Percentiles rank a stretch among this genome's conserved stretches.
Conservation (phyloP, 2,888 invertebrate genomes). For the Clusia tigrina region DNA sequence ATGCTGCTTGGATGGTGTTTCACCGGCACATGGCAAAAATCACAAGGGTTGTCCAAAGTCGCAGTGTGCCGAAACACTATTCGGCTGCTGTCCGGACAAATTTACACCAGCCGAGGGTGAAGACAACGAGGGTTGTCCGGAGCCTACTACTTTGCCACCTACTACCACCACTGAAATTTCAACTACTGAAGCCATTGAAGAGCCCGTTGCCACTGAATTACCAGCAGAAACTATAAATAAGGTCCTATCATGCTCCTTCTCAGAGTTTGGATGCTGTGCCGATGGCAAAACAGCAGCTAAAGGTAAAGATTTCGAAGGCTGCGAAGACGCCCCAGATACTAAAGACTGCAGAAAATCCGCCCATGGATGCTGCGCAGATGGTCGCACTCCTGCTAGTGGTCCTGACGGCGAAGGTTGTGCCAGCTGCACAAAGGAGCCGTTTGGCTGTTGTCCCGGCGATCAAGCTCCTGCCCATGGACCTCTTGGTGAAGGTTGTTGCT, state of each 20-base stretch:
- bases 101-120: constrained; percentile 81
- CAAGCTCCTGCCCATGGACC: constrained; percentile 86
- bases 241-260: constrained; percentile 63
- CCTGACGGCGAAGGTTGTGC: constrained; percentile 78
- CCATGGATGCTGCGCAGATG: constrained; percentile 82
- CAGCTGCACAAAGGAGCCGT: constrained; percentile 73
- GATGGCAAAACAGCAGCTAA: constrained; percentile 73
- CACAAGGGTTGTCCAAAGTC: constrained; percentile 79
- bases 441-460: constrained; percentile 89
- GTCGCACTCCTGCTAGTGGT: constrained; percentile 72
- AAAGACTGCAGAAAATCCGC: constrained; percentile 67
- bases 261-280: constrained; percentile 73
- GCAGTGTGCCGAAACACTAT: constrained; percentile 79
- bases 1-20: constrained; percentile 85
- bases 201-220: constrained; percentile 34
- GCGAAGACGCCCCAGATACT: constrained; percentile 41
- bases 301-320: constrained; percentile 66
- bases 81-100: constrained; percentile 87
- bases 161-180: constrained; percentile 46
- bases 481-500: constrained; percentile 82
- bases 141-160: constrained; percentile 66
- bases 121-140: constrained; percentile 80
- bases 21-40: constrained; percentile 76
- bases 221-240: constrained; percentile 33
- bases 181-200: constrained; percentile 40